Percentiles rank a stretch among this genome's conserved stretches.
These are phyloP conservation scores for Motacilla alba DNA, from an alignment of 2,113 vertebrate genomes.

Conservation along the genomic window DNA sequence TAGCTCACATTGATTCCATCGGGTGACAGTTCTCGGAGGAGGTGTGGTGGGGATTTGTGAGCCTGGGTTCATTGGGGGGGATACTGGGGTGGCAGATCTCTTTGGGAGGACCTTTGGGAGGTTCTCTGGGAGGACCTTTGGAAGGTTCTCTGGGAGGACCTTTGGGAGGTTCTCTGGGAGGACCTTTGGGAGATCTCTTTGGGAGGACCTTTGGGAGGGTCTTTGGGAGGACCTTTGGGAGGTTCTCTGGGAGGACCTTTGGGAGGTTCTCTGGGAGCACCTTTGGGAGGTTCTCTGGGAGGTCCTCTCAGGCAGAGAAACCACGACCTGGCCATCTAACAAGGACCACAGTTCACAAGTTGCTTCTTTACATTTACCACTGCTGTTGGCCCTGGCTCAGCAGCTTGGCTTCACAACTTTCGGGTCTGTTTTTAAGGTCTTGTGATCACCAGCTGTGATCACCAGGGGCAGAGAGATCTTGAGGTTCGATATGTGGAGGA, in stretches of 20 bases:
- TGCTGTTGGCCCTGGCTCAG: not conserved
- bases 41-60: not conserved
- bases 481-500: not conserved
- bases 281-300: not conserved
- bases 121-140: not conserved
- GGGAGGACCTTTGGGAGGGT: not conserved
- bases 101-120: not conserved
- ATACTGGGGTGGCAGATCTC: not conserved
- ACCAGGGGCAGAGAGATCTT: not conserved
- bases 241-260: not conserved
- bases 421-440: not conserved
- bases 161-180: not conserved
- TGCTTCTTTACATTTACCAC: not conserved
- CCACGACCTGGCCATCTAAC: fast-evolving
- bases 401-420: not conserved
- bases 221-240: not conserved
- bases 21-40: not conserved
- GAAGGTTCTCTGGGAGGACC: not conserved
- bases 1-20: not conserved
- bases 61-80: fast-evolving
- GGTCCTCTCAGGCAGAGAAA: not conserved
- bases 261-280: not conserved
- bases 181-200: not conserved
- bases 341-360: not conserved
- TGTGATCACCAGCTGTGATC: not conserved